A percentile compares a stretch with the other conserved stretches of the same genome.
phyloP scores from a whole-genome alignment of 1,140 invertebrate species.

The Leucophenga varia region DNA sequence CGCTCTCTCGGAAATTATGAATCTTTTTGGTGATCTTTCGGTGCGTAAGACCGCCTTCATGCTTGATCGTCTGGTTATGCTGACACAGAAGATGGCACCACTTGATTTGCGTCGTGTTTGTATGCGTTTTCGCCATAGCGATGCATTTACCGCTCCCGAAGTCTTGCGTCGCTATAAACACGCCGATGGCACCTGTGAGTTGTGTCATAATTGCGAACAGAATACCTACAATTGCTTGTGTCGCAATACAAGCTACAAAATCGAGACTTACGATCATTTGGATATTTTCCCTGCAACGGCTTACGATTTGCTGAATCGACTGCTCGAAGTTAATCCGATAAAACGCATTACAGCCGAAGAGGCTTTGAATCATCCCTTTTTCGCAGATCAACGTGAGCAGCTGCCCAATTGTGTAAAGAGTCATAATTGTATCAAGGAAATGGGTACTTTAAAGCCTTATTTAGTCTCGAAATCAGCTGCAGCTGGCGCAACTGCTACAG shows the following conservation, averaged over 20 bases:
- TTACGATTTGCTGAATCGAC: slow-evolving; percentile 98
- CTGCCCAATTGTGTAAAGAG: too few species aligned
- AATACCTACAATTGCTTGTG: slow-evolving; percentile 44
- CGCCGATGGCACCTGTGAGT: slow-evolving; percentile 36
- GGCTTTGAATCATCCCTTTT: slow-evolving; percentile 94
- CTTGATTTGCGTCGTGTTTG: slow-evolving; percentile 61
- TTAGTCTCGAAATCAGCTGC: too few species aligned
- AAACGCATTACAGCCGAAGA: slow-evolving; percentile 97
- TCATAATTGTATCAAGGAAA: too few species aligned
- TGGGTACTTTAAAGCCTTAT: too few species aligned
- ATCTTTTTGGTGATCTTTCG: slow-evolving; percentile 73
- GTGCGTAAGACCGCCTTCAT: slow-evolving; percentile 69
- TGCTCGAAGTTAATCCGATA: slow-evolving; percentile 96
- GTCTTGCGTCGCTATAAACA: slow-evolving; percentile 28
- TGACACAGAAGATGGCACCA: slow-evolving; percentile 58
- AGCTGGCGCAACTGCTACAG: too few species aligned
- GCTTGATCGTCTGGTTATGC: slow-evolving; percentile 63
- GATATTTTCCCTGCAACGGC: slow-evolving; percentile 61
- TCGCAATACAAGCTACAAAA: slow-evolving; percentile 24
- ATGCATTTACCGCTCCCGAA: slow-evolving; percentile 30
- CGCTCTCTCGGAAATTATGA: slow-evolving; percentile 80
- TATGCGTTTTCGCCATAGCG: slow-evolving; percentile 54
- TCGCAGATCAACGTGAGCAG: slow-evolving; percentile 39
- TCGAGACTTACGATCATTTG: slow-evolving; percentile 32
- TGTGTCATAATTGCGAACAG: slow-evolving; percentile 48